phyloP scores from a whole-genome alignment of 2,888 invertebrate species.

The Molorchus minor region DNA sequence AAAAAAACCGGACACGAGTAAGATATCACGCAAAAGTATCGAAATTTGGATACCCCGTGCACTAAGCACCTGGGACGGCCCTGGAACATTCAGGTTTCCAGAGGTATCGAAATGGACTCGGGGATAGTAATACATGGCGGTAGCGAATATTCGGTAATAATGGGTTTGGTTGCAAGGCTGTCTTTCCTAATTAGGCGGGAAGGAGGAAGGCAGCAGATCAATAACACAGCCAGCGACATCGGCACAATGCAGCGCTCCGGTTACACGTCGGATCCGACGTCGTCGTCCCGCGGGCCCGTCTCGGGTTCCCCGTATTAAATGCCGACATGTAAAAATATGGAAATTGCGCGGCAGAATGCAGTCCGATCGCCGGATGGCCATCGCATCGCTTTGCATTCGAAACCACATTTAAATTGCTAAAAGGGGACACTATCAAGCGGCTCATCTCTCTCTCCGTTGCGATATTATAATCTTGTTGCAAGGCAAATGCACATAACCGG shows the following conservation, averaged over 20 bases:
- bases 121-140: conserved; percentile 17
- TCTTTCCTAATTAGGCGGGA: conserved; percentile 34
- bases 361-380: conserved; percentile 53
- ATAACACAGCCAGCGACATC: conserved; percentile 52
- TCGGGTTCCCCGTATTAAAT: conserved; percentile 37
- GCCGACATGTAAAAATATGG: conserved; percentile 52
- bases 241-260: conserved; percentile 52
- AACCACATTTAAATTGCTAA: conserved; percentile 64
- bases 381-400: conserved; percentile 61
- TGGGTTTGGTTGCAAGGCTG: conserved; percentile 22
- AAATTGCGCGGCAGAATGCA: conserved; percentile 53
- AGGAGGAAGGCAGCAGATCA: conserved; percentile 41
- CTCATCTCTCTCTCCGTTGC: conserved; percentile 57
- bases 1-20: no score
- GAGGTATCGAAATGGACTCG: conserved; percentile 26
- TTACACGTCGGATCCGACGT: conserved; percentile 37
- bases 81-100: no score
- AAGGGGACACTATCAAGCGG: conserved; percentile 62
- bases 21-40: no score
- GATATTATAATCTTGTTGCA: conserved; percentile 63
- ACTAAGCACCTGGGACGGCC: no score
- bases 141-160: conserved; percentile 28
- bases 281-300: conserved; percentile 25
- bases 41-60: no score
- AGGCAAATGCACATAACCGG: conserved; percentile 63